Evolutionary conservation across 92 coral and sea anemone genomes (phyloP), one percentile per base, ranked within the genome.

Genomic region (Zoanthus gigantus): DNA sequence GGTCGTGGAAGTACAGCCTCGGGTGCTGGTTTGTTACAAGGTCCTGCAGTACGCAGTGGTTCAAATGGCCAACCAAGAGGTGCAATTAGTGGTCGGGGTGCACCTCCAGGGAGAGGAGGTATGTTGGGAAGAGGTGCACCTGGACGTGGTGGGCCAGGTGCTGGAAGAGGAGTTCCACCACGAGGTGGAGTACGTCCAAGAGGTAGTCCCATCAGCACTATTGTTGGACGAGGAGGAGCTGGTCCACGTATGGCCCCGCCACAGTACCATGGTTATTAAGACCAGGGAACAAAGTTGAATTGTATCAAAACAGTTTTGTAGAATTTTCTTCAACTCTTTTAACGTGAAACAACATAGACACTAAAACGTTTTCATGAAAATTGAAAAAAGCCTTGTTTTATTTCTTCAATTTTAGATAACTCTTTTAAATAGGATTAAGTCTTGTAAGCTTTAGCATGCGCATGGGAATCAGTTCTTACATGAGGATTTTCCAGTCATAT

Each of bases 51-150:
- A 14, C 74, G 58, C 7, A 37, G 75, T 81, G 85, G 85, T 66
- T 37, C 46, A 46, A 30, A 28, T 57, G 83, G 69, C 16, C 83
- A 48, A 12, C 32, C 57, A 45, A 79, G 84, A 54, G 74, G 74
- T 28, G 74, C 74, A 18, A 42, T 48, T 9, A 14, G 85, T 53
- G 77, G 83, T 46, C 42, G 94, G 75, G 89, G 74, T 75, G 88
- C 89, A 52, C 91, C 87, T 52, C 71, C 81, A 13, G 79, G 60
- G 72, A 75, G 84, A 11, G 90, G 87, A 13, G 85, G 79, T 42
- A 45, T 83, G 50, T 47, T 90, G 68, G 76, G 91, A 68, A 79
- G 91, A 18, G 90, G 90, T 57, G 88, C 82, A 58, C 88, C 96
- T 58, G 94, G 94, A 12, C 85, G 85, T 81, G 85, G 85, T 28